Evolutionary conservation across 2,797 vertebrate genomes (phyloP), one percentile per base, ranked within the genome.

Genomic region (Prionace glauca): DNA sequence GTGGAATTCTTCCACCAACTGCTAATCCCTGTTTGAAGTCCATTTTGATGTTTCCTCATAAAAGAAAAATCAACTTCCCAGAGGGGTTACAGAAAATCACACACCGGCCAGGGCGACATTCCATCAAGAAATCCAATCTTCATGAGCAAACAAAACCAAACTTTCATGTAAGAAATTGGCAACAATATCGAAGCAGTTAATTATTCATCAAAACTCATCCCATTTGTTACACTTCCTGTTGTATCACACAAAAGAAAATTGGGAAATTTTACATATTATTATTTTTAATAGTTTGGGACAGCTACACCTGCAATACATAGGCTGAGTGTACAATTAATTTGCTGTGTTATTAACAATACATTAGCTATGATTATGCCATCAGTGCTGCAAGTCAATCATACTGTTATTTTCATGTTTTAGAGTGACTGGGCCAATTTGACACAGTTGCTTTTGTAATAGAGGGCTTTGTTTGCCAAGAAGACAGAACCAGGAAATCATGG

Each of bases 1-100:
- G 36, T 95, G 26, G 93, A 95, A 32, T 77, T 72, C 36, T 95
- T 95, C 29, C 41, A 72, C 45, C 60, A 95, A 95, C 71, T 94
- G 12, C 71, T 77, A 77, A 60, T 77, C 71, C 24, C 71, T 74
- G 71, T 72, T 32, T 95, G 71, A 50, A 95, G 29, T 77, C 45
- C 26, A 95, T 56, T 69, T 56, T 77, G 14, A 29, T 74, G 41
- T 77, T 74, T 77, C 45, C 50, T 95, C 32, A 77, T 60, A 77
- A 74, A 56, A 14, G 71, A 95, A 32, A 95, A 95, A 32, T 77
- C 69, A 77, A 95, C 56, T 2, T 32, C 45, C 20, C 45, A 29
- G 69, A 94, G n/a, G 5, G 29, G 71, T 74, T n/a, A 18, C 45
- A 77, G 88, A 95, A 72, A 60, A 95, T 18, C 45, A 77, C 41